Percentiles rank a stretch among this genome's conserved stretches.
Evolutionary conservation across 2,113 vertebrate species (phyloP).

Genomic region (Laticauda laticaudata): DNA sequence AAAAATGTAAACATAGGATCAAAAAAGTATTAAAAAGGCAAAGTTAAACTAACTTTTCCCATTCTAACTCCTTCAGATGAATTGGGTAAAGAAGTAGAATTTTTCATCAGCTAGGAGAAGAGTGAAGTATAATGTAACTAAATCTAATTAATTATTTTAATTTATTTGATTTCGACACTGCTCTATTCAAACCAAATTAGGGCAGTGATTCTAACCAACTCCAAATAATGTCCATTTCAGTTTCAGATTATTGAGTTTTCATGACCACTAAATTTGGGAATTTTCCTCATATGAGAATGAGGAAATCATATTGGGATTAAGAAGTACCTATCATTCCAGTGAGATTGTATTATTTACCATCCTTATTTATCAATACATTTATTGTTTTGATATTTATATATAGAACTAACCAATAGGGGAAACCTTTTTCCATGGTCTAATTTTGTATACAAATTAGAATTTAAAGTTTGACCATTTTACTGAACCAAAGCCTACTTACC

Average conservation of each 20-base stretch:
- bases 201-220: background rate
- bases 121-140: background rate
- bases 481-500: constrained; percentile 16
- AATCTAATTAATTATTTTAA: background rate
- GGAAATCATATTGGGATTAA: background rate
- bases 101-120: background rate
- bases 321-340: background rate
- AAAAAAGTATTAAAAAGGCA: background rate
- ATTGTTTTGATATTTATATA: background rate
- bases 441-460: constrained; percentile 30
- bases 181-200: background rate
- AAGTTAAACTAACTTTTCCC: background rate
- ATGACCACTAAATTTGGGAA: background rate
- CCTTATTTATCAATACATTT: background rate
- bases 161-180: background rate
- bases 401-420: background rate
- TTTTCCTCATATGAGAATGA: background rate
- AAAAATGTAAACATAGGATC: background rate
- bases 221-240: background rate
- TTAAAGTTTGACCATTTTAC: background rate
- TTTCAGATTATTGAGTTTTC: background rate
- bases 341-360: background rate
- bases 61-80: background rate
- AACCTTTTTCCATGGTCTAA: background rate
- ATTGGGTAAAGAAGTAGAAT: background rate